Base-by-base conservation (phyloP, 2,797 vertebrate genomes). In the Danionella dracula region DNA sequence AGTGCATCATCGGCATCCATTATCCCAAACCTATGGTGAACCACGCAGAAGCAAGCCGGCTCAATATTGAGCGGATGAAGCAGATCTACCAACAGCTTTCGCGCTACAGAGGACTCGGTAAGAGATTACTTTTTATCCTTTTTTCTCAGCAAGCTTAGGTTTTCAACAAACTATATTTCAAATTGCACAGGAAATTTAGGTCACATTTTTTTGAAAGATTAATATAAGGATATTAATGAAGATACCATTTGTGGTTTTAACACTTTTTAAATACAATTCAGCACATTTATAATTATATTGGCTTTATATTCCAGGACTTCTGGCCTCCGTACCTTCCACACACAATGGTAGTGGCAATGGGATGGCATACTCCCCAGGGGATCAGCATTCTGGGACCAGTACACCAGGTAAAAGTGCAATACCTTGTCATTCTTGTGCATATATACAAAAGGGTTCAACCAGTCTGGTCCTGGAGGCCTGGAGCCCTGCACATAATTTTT, bases 291-390 rank as follows among this genome's bases (percentile, higher is more conserved):
- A 35, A 31, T 8, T 61, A 1, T 19, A 19, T 15, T 48, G 8
- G 32, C 31, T 3, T 27, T 48, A 70, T 1, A 27, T 42, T 41
- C 15, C 75, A 89, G 89, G 88, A 62, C 82, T 90, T 56, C 68
- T 90, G 59, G 87, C 88, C 0, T 90, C 89, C 0, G 85, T 90
- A 27, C 89, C 89, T 5, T 89, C 87, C 69, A 87, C 84, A 49
- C 76, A 75, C 31, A 88, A 85, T 6, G 87, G 87, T 8, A 88
- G 79, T 0, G 86, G 84, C 4, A 87, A 74, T 1, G 86, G 85
- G 72, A 87, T 90, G 84, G 81, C 78, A 0, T 89, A 85, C 74
- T 89, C 84, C 55, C 85, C 81, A 2, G 86, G 84, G 68, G 89
- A 89, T 72, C 86, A 89, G 71, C 86, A 81, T 58, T 74, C 83